Conservation (phyloP, 2,797 vertebrate genomes). For the Odontamblyopus lacepedii region DNA sequence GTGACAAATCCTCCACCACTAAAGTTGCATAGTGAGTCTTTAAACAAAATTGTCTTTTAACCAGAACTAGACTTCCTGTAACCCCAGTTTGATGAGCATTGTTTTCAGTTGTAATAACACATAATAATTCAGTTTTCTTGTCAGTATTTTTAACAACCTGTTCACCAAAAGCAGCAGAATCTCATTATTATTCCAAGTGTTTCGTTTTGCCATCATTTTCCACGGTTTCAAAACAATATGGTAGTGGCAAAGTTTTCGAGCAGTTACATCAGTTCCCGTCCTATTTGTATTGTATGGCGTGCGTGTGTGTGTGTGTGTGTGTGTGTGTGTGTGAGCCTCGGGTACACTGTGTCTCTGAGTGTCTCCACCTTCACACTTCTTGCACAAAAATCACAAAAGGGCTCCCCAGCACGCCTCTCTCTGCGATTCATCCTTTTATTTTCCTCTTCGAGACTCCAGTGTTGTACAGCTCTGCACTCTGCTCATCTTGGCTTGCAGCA, state of each 20-base stretch:
- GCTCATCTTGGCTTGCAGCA: slow-evolving; percentile 65
- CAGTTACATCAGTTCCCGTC: slow-evolving; percentile 74
- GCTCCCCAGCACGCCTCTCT: slow-evolving; percentile 58
- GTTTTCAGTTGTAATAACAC: neutral
- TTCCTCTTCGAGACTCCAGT: slow-evolving; percentile 54
- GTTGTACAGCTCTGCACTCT: slow-evolving; percentile 54
- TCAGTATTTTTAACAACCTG: neutral
- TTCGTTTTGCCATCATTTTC: slow-evolving; percentile 44
- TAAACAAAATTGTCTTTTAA: neutral
- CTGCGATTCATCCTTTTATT: slow-evolving; percentile 69
- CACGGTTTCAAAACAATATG: slow-evolving; percentile 55
- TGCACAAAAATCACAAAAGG: slow-evolving; percentile 53
- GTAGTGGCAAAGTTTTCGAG: slow-evolving; percentile 69
- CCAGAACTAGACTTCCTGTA: neutral
- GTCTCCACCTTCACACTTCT: slow-evolving; percentile 47
- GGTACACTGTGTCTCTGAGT: slow-evolving; percentile 55
- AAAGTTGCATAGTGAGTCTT: neutral
- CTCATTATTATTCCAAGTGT: slow-evolving; percentile 2
- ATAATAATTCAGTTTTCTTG: neutral
- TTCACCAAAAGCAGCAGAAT: neutral
- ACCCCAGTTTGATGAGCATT: neutral
- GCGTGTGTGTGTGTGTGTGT: too few species aligned
- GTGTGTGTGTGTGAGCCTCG: slow-evolving; percentile 38
- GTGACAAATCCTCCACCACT: neutral
- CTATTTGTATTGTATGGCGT: slow-evolving; percentile 59